Evolutionary conservation across 2,888 invertebrate genomes (phyloP).

Genomic region (Stegophylla sp.): DNA sequence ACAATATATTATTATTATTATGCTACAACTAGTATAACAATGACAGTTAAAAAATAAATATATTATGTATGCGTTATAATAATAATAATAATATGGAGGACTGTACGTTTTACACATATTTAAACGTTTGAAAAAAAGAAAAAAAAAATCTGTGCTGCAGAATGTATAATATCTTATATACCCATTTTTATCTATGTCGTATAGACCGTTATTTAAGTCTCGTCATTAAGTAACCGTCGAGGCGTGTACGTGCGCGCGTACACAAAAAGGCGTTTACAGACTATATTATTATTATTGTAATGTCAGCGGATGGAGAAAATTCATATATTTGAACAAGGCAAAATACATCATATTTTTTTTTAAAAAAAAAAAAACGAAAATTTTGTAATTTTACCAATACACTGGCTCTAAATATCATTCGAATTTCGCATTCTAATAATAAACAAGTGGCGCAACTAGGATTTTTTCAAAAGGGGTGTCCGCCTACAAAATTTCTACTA

Average conservation of each 20-base stretch:
- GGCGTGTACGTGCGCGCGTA: not conserved
- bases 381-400: too few species aligned
- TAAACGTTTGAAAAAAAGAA: slow-evolving; percentile 8
- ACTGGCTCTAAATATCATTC: too few species aligned
- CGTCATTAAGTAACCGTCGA: not conserved
- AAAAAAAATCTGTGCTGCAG: not conserved
- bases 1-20: not conserved
- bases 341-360: too few species aligned
- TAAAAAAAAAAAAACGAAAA: too few species aligned
- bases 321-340: too few species aligned
- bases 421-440: too few species aligned
- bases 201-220: not conserved
- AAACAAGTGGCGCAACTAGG: too few species aligned
- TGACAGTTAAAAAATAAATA: not conserved
- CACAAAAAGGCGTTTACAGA: not conserved
- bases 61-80: too few species aligned
- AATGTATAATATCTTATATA: too few species aligned
- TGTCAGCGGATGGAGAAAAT: not conserved
- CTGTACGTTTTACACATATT: slow-evolving; percentile 22
- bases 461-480: too few species aligned
- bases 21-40: not conserved
- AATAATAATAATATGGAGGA: not conserved
- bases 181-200: not conserved
- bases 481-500: too few species aligned
- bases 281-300: not conserved